These are phyloP conservation scores for Bubo bubo DNA, from an alignment of 2,113 vertebrate species.

Conservation along the genomic window DNA sequence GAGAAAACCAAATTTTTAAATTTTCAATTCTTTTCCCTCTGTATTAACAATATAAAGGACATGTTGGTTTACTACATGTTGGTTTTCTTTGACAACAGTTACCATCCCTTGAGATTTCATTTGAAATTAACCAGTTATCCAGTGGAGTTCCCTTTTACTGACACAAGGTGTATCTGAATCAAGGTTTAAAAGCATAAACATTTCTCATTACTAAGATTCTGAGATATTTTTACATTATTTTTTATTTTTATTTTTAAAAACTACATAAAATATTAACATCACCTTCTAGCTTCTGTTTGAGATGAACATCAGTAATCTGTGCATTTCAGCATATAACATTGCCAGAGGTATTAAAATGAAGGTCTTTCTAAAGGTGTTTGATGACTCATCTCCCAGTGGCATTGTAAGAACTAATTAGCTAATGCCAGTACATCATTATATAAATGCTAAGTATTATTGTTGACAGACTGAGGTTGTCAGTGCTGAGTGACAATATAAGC, in stretches of 20 bases:
- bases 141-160: neutral
- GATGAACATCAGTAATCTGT: neutral
- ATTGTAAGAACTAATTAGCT: constrained; percentile 23
- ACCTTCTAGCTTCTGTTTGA: neutral
- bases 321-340: neutral
- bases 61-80: neutral
- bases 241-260: neutral
- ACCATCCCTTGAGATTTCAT: neutral
- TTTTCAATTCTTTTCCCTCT: neutral
- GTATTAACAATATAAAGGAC: neutral
- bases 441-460: neutral
- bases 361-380: constrained; percentile 11
- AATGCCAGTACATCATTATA: neutral
- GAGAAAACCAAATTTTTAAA: neutral
- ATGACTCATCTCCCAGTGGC: constrained; percentile 15
- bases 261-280: neutral
- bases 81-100: neutral
- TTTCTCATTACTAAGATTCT: neutral
- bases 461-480: neutral
- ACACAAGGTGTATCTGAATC: neutral
- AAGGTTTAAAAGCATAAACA: neutral
- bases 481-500: neutral
- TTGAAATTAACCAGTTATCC: neutral
- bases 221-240: neutral
- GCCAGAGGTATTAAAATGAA: neutral